Conservation (phyloP, 2,888 invertebrate species). For the Ganaspis brasiliensis region DNA sequence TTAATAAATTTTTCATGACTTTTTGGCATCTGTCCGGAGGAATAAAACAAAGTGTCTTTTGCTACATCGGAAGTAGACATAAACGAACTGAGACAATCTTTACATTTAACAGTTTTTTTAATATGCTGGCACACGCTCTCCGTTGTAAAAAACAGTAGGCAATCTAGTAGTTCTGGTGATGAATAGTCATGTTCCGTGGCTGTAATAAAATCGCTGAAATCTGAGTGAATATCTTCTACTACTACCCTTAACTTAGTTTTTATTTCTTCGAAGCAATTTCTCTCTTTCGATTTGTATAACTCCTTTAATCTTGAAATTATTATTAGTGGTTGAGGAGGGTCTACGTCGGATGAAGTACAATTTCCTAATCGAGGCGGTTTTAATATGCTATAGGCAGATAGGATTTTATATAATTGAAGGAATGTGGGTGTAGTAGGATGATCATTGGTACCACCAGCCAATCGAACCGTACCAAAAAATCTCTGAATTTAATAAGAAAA, state of each 20-base stretch:
- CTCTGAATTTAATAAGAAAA: background rate
- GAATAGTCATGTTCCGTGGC: constrained; percentile 10
- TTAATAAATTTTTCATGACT: background rate
- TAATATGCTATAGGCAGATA: background rate
- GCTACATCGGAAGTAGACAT: background rate
- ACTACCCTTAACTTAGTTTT: constrained; percentile 1
- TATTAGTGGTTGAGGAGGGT: constrained; percentile 2
- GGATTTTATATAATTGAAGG: background rate
- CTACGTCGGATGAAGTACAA: background rate
- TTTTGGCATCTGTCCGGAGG: background rate
- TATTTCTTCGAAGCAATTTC: constrained; percentile 20
- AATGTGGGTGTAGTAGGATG: background rate
- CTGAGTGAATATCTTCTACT: constrained; percentile 1
- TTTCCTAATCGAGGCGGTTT: constrained; percentile 10
- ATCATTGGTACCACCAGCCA: background rate
- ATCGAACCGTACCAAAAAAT: background rate
- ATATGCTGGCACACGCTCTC: background rate
- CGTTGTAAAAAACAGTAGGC: background rate
- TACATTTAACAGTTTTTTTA: background rate
- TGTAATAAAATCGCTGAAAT: constrained; percentile 15
- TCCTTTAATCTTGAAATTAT: constrained; percentile 3
- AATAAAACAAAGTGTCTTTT: background rate
- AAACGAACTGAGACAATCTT: background rate
- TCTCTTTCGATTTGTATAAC: background rate
- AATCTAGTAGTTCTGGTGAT: constrained; percentile 7